Base-by-base conservation (phyloP, 1,140 invertebrate species). In the Drosophila carrolli region DNA sequence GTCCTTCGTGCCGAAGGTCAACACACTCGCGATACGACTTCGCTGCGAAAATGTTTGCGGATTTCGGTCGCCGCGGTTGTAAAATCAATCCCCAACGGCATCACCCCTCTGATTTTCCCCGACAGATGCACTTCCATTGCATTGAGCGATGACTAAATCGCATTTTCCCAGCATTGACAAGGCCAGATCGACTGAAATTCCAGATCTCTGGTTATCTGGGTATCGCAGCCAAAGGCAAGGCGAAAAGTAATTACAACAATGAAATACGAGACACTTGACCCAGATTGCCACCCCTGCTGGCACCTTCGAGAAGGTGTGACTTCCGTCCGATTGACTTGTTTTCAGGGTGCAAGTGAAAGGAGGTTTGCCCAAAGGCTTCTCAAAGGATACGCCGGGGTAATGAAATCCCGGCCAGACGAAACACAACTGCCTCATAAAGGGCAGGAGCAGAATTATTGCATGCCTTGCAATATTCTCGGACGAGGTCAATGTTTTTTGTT, bases 191-290 rank as follows among this genome's bases (percentile, higher is more conserved):
- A 41, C 8, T 57, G 51, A 37, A 46, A 46, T 73, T 51, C 32
- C 57, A 43, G 51, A 46, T 50, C 27, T 13, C 41, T 16, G 55
- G 23, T 27, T 56, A 9, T 32, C 29, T 32, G 29, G 29, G 6
- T 7, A 23, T 47, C 51, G 44, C 32, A 43, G 53, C 62, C 73
- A 59, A 37, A 73, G 75, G 51, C 40, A 61, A 78, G 75, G 59
- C 32, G 35, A 66, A 79, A 88, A 77, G 84, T 88, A 86, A 86
- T 86, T 89, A 79, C 84, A 55, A 55, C 66, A 61, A 88, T 74
- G 75, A 83, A 86, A 88, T 80, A 83, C 62, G 70, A 63, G 66
- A 48, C 67, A 79, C 84, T 88, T 89, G 83, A 89, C 82, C 82
- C 56, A 88, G 55, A 68, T 86, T 23, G 37, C 32, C 32, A 29